These are phyloP conservation scores for Chrysomela aeneicollis DNA, from an alignment of 2,888 invertebrate genomes.

Conservation along the genomic window DNA sequence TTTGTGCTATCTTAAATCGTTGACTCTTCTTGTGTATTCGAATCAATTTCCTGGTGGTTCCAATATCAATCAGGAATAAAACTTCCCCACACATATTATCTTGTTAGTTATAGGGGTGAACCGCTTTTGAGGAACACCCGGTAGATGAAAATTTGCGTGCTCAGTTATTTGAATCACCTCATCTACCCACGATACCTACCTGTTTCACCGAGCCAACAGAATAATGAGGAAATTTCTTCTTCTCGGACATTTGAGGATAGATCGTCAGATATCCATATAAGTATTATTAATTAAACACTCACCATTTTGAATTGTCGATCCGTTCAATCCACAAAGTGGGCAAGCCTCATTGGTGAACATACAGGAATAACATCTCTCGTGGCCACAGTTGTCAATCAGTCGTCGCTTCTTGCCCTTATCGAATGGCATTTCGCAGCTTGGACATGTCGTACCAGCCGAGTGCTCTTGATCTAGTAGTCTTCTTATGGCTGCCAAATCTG, in stretches of 20 bases:
- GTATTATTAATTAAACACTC: slow-evolving; percentile 22
- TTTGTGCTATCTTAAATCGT: too few relatives aligned
- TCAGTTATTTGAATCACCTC: too few relatives aligned
- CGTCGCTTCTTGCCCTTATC: slow-evolving; percentile 96
- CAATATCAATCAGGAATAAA: too few relatives aligned
- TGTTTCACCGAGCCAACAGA: neutral
- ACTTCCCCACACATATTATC: too few relatives aligned
- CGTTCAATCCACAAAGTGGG: slow-evolving; percentile 72
- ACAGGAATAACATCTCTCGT: slow-evolving; percentile 94
- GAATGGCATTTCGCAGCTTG: slow-evolving; percentile 92
- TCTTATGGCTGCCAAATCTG: slow-evolving; percentile 85
- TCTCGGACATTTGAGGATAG: neutral
- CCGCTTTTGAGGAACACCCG: too few relatives aligned
- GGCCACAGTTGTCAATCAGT: slow-evolving; percentile 94
- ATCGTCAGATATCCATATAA: neutral
- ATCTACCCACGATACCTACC: too few relatives aligned
- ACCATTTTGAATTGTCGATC: slow-evolving; percentile 42
- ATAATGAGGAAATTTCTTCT: neutral
- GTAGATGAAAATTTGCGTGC: too few relatives aligned
- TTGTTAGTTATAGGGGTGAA: too few relatives aligned
- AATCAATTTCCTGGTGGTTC: too few relatives aligned
- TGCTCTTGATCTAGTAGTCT: slow-evolving; percentile 79
- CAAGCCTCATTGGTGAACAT: slow-evolving; percentile 93
- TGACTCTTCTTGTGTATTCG: too few relatives aligned
- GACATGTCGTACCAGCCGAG: slow-evolving; percentile 70